Conservation (phyloP, 2,113 vertebrate species). For the Periophthalmus modestus region DNA sequence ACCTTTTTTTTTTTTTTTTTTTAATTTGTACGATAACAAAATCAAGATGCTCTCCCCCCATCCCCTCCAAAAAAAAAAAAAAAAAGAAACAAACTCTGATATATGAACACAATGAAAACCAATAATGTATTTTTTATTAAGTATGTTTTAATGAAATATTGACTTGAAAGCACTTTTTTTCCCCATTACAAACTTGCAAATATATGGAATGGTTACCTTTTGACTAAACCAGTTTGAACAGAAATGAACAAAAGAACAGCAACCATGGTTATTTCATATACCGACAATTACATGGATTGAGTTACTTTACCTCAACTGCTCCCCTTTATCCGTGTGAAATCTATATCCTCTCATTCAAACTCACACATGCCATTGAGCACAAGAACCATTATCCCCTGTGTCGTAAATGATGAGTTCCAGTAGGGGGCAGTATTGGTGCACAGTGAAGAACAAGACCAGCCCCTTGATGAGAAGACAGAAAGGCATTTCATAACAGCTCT, state of each 20-base stretch:
- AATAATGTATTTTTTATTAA: no score
- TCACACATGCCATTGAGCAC: conserved; percentile 8
- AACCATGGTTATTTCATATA: no score
- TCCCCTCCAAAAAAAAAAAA: no score
- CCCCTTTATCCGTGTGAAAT: conserved; percentile 21
- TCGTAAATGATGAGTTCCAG: conserved; percentile 3
- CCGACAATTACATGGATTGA: conserved; percentile 10
- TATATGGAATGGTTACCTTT: no score
- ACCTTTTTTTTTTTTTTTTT: no score
- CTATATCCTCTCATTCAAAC: conserved; percentile 10
- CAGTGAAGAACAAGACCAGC: background rate
- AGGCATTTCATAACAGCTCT: conserved; percentile 47
- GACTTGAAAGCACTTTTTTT: no score
- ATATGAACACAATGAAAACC: no score
- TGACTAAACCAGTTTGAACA: background rate
- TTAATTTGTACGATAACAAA: no score
- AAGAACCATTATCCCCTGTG: background rate
- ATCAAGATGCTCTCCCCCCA: no score
- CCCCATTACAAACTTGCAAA: no score
- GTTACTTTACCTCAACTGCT: conserved; percentile 13
- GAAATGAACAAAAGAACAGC: background rate
- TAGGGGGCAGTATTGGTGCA: conserved; percentile 62
- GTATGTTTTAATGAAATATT: no score
- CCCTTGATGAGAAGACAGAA: conserved; percentile 21
- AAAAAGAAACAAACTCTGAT: no score